phyloP scores from a whole-genome alignment of 2,113 vertebrate genomes.

The Delphinapterus leucas region DNA sequence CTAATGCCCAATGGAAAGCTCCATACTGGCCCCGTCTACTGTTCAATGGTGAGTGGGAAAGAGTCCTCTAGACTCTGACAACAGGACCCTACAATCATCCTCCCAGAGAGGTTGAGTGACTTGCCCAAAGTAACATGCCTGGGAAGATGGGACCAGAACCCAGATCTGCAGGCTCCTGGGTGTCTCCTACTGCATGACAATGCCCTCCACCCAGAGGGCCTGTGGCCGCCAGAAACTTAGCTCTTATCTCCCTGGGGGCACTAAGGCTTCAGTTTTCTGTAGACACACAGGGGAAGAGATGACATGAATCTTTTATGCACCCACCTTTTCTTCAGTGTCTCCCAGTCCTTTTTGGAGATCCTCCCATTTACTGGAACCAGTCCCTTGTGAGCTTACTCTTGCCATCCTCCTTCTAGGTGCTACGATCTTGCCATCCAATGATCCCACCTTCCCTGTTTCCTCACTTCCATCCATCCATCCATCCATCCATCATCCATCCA shows the following conservation, averaged over 20 bases:
- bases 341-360: background rate
- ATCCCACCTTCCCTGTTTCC: background rate
- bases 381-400: background rate
- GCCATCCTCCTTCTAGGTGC: background rate
- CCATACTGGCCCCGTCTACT: background rate
- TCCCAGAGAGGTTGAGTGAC: background rate
- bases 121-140: background rate
- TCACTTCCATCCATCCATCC: too few species aligned
- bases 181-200: background rate
- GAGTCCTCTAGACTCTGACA: background rate
- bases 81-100: background rate
- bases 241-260: background rate
- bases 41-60: background rate
- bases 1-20: background rate
- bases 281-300: background rate
- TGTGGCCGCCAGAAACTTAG: background rate
- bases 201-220: background rate
- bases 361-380: background rate
- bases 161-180: background rate
- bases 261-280: background rate
- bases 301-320: background rate
- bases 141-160: background rate
- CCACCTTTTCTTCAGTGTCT: background rate
- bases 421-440: background rate
- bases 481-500: too few species aligned